Percentiles rank a stretch among this genome's conserved stretches.
These are phyloP conservation scores for Lysandra coridon DNA, from an alignment of 2,888 invertebrate genomes.

Conservation along the genomic window DNA sequence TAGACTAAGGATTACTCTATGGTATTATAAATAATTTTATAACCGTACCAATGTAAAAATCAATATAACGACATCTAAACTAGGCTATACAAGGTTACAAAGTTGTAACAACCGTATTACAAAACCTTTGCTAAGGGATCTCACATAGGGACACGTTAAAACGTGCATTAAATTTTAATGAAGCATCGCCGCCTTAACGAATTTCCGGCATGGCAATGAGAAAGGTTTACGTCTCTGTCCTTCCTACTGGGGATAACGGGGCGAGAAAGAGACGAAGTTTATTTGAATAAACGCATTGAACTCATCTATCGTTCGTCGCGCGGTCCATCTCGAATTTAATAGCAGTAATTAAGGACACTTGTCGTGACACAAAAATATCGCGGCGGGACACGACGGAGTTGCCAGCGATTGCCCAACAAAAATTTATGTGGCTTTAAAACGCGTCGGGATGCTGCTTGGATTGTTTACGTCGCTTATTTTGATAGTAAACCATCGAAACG, in stretches of 20 bases:
- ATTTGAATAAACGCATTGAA: constrained; percentile 47
- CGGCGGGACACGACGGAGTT: constrained; percentile 70
- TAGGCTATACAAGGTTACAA: background rate
- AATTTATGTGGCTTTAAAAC: constrained; percentile 53
- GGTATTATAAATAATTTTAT: background rate
- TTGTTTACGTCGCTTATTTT: constrained; percentile 1
- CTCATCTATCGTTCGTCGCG: constrained; percentile 63
- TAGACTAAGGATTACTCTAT: too few species aligned
- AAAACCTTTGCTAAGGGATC: constrained; percentile 37
- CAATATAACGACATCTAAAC: background rate
- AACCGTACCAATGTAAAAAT: background rate
- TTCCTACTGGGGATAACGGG: constrained; percentile 40
- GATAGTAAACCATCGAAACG: constrained; percentile 17
- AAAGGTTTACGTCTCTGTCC: constrained; percentile 53
- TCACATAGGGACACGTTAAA: constrained; percentile 74
- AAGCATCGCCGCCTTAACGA: constrained; percentile 74
- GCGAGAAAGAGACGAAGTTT: constrained; percentile 48
- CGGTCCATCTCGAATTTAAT: constrained; percentile 70
- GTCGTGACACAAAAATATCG: constrained; percentile 70
- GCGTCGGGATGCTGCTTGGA: background rate
- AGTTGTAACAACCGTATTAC: background rate
- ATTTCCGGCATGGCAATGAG: constrained; percentile 63
- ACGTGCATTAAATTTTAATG: constrained; percentile 76
- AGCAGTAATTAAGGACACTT: constrained; percentile 72
- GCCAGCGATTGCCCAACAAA: constrained; percentile 41